These are phyloP conservation scores for Oxycera nigricornis DNA, from an alignment of 2,888 invertebrate genomes.

Conservation along the genomic window DNA sequence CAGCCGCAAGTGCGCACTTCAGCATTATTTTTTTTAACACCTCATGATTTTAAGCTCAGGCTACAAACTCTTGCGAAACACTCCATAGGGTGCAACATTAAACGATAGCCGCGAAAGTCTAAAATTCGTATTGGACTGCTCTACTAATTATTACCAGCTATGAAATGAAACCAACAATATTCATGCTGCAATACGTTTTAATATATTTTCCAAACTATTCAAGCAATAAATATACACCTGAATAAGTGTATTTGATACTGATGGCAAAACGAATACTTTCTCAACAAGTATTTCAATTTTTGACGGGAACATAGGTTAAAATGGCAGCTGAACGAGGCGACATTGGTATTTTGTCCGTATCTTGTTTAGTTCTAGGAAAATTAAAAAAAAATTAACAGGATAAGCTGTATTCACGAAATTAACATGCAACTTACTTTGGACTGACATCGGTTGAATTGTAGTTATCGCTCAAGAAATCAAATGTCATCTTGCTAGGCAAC, in stretches of 20 bases:
- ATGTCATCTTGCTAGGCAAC: constrained; percentile 69
- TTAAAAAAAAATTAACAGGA: not conserved
- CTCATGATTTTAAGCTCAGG: too few relatives aligned
- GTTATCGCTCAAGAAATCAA: constrained; percentile 66
- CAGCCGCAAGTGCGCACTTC: too few relatives aligned
- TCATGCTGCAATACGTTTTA: too few relatives aligned
- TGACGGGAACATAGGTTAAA: constrained; percentile 72
- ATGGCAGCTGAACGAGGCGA: constrained; percentile 71
- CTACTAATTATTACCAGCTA: too few relatives aligned
- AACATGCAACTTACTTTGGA: constrained; percentile 50
- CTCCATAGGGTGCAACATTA: too few relatives aligned
- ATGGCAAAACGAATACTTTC: not conserved
- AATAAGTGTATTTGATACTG: constrained; percentile 31
- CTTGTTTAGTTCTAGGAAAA: constrained; percentile 67
- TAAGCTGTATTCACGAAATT: not conserved
- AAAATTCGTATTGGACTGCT: too few relatives aligned
- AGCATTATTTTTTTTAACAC: too few relatives aligned
- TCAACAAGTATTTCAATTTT: constrained; percentile 44
- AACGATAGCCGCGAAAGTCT: too few relatives aligned
- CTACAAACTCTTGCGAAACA: too few relatives aligned
- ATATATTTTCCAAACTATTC: too few relatives aligned
- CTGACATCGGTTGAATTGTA: constrained; percentile 57
- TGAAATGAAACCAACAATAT: too few relatives aligned
- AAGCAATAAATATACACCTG: too few relatives aligned
- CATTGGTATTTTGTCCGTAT: constrained; percentile 66